phyloP scores from a whole-genome alignment of 2,113 vertebrate genomes.

The Oryzias javanicus region DNA sequence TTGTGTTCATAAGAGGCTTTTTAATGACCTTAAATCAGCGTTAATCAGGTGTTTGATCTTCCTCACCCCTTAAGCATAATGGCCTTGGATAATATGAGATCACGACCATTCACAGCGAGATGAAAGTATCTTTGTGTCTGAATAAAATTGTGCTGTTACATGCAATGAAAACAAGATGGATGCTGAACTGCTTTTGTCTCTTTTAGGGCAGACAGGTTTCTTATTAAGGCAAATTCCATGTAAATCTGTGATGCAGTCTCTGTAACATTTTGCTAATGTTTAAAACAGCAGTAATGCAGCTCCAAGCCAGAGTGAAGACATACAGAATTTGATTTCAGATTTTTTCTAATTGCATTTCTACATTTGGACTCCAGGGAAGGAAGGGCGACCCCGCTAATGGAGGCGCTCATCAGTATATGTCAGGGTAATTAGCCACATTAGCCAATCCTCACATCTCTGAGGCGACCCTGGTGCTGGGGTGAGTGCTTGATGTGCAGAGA shows the following conservation, averaged over 20 bases:
- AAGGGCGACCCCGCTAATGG: constrained; percentile 71
- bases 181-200: constrained; percentile 29
- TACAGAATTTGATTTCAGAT: constrained; percentile 38
- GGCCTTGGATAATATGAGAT: constrained; percentile 58
- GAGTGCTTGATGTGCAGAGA: constrained; percentile 49
- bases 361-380: constrained; percentile 52
- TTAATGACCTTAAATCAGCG: constrained; percentile 70
- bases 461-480: constrained; percentile 63
- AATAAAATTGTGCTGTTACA: constrained; percentile 56
- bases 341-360: constrained; percentile 58
- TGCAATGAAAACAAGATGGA: constrained; percentile 51
- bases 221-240: constrained; percentile 29
- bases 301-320: constrained; percentile 15
- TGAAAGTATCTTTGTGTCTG: constrained; percentile 55
- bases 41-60: constrained; percentile 75
- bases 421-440: constrained; percentile 78
- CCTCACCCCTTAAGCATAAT: constrained; percentile 61
- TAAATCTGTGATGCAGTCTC: constrained; percentile 16
- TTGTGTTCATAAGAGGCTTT: constrained; percentile 59
- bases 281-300: constrained; percentile 24
- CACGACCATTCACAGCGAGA: constrained; percentile 50
- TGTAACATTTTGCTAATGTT: neutral
- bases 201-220: constrained; percentile 20
- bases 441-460: constrained; percentile 62
- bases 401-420: constrained; percentile 68